Evolutionary conservation across 1,140 invertebrate genomes (phyloP).

Genomic region (Halyomorpha halys): DNA sequence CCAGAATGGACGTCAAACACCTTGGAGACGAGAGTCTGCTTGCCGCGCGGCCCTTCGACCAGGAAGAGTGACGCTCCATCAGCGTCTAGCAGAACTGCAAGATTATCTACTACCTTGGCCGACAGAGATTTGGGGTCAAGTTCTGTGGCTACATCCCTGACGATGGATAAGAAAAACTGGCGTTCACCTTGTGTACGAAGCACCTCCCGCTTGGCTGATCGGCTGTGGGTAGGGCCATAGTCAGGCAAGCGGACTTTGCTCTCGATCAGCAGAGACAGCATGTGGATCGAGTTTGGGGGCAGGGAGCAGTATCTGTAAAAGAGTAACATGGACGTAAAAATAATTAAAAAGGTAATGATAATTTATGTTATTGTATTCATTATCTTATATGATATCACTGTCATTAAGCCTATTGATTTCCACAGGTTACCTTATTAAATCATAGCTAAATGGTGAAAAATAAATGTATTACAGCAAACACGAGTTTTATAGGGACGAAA

Average conservation of each 20-base stretch:
- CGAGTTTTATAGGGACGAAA: too few species aligned
- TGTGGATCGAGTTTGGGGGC: constrained; percentile 40
- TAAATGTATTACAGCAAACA: too few species aligned
- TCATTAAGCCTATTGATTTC: too few species aligned
- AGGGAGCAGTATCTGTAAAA: constrained; percentile 39
- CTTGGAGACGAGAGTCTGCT: constrained; percentile 39
- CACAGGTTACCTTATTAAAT: too few species aligned
- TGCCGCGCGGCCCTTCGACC: constrained; percentile 37
- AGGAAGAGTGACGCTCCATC: constrained; percentile 41
- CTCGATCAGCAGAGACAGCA: constrained; percentile 42
- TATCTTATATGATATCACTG: too few species aligned
- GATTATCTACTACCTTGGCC: constrained; percentile 40
- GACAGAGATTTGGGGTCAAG: constrained; percentile 40
- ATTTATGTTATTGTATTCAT: too few species aligned
- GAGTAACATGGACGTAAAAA: too few species aligned
- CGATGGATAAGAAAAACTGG: constrained; percentile 40
- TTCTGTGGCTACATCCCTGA: constrained; percentile 41
- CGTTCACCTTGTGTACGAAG: constrained; percentile 37
- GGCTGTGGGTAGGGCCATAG: constrained; percentile 35
- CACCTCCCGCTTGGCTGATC: constrained; percentile 39
- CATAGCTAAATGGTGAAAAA: too few species aligned
- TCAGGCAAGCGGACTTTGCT: constrained; percentile 40
- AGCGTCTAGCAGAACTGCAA: constrained; percentile 39
- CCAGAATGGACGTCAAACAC: constrained; percentile 38
- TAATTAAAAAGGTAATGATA: too few species aligned